phyloP scores from a whole-genome alignment of 2,113 vertebrate genomes.

The Talpa occidentalis region DNA sequence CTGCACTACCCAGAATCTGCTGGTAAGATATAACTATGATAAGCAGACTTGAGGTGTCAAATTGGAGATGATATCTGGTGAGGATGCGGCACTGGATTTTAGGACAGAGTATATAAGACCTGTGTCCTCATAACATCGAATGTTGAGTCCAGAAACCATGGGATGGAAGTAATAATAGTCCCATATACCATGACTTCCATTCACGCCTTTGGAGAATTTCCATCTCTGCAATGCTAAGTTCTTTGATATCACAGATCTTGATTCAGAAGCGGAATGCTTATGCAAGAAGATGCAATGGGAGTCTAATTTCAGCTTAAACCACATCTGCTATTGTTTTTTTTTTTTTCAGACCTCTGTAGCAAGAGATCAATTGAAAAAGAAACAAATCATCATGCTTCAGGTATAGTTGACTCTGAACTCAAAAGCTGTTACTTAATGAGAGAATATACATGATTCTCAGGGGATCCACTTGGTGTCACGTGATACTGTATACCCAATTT shows the following conservation, averaged over 20 bases:
- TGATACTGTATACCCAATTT: not conserved
- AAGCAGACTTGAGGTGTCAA: not conserved
- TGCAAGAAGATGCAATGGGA: not conserved
- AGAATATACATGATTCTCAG: not conserved
- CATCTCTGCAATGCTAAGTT: not conserved
- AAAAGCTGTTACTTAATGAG: not conserved
- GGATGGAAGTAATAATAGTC: not conserved
- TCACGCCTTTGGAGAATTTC: not conserved
- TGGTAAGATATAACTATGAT: not conserved
- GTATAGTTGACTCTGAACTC: not conserved
- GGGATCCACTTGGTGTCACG: not conserved
- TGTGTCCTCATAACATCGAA: not conserved
- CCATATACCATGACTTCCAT: not conserved
- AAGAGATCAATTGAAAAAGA: not conserved
- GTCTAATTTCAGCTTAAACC: not conserved
- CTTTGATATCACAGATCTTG: not conserved
- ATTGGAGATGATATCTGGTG: not conserved
- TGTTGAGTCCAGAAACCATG: not conserved
- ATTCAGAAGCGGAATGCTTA: not conserved
- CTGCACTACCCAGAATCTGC: not conserved
- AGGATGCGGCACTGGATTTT: not conserved
- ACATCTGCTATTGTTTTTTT: not conserved
- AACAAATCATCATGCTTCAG: not conserved
- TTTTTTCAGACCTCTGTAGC: not conserved
- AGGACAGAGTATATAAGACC: not conserved